Evolutionary conservation across 2,888 invertebrate genomes (phyloP), one percentile per base, ranked within the genome.

Genomic region (Heliconius aoede): DNA sequence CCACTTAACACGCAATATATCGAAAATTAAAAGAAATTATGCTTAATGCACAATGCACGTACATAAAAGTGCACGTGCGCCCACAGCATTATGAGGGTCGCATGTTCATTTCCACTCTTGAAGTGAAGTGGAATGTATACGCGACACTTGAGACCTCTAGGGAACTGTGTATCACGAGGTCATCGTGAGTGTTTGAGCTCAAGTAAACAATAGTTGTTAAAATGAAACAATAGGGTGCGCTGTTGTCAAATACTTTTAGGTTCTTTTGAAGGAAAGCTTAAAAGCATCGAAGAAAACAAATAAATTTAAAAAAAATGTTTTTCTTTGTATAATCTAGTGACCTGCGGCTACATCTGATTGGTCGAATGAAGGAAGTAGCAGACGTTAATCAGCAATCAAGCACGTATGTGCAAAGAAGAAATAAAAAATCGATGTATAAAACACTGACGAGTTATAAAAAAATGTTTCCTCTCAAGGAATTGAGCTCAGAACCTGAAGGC

Each of bases 161-260:
- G 13, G n/a, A 36, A 64, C 64, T 36, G 32, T 4, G 36, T n/a
- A 64, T 64, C 36, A 64, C 36, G 64, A n/a, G 24, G 2, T 36
- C n/a, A 64, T 64, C 36, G 64, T 64, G 64, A 13, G 36, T 64
- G 13, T 62, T 62, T 21, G 62, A 62, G 32, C 32, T 0, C 62
- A 32, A 24, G 36, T 36, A 36, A 64, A 64, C 64, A 64, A 64
- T 64, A 64, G 64, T 64, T n/a, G 36, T 64, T 3, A 24, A 36
- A 64, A 64, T 36, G 21, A 36, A 64, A 64, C 64, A 64, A 64
- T 36, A 5, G 36, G 36, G 15, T 36, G 36, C 32, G 32, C 32
- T 64, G 32, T 30, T 64, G 32, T 64, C 62, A 64, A 32, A 21
- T 64, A 32, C 30, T 62, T 62, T 62, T 62, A 32, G 62, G 62